Percentiles rank a stretch among this genome's conserved stretches.
Conservation (phyloP, 2,888 invertebrate genomes). For the Lymantria dispar region DNA sequence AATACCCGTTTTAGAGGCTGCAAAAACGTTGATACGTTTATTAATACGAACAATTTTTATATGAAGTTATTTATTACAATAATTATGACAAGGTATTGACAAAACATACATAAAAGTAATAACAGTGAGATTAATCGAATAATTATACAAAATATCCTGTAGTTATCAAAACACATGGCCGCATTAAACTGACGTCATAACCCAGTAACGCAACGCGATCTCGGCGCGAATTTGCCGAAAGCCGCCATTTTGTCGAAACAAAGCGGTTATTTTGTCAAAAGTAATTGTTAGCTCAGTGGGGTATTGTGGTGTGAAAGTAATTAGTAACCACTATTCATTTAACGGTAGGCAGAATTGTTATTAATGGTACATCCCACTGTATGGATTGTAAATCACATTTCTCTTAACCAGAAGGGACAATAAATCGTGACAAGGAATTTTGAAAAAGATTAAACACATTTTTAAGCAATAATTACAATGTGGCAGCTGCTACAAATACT, state of each 20-base stretch:
- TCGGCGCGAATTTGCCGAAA: conserved; percentile 35
- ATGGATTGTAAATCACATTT: too few species aligned
- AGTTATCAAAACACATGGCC: conserved; percentile 7
- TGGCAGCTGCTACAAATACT: too few species aligned
- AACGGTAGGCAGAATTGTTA: neutral
- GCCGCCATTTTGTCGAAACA: conserved; percentile 31
- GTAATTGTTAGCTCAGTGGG: conserved; percentile 11
- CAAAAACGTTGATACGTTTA: too few species aligned
- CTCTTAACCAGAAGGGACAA: too few species aligned
- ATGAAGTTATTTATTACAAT: too few species aligned
- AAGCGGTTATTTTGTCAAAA: conserved; percentile 16
- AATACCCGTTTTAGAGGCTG: too few species aligned
- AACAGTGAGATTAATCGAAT: neutral
- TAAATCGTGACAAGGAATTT: too few species aligned
- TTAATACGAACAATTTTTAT: too few species aligned
- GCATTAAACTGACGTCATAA: conserved; percentile 29
- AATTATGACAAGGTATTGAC: too few species aligned
- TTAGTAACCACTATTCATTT: neutral
- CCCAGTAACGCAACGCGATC: conserved; percentile 25
- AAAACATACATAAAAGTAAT: neutral
- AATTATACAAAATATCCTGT: neutral
- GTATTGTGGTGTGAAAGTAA: conserved; percentile 7
- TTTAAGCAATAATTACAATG: too few species aligned
- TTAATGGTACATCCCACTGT: too few species aligned
- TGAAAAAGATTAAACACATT: too few species aligned